phyloP scores from a whole-genome alignment of 2,888 invertebrate species.

The Meganola albula region DNA sequence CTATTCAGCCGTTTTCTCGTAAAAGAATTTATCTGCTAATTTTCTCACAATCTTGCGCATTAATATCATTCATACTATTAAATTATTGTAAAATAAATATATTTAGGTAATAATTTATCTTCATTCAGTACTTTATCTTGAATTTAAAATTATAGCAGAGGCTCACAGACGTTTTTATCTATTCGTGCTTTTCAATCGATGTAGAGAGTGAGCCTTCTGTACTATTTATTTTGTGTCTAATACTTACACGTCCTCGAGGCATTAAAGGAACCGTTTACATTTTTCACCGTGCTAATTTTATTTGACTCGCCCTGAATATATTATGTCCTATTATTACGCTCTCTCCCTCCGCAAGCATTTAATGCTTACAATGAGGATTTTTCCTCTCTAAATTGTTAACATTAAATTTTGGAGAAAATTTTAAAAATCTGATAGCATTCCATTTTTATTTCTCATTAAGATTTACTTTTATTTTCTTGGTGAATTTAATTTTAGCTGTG shows the following conservation, averaged over 20 bases:
- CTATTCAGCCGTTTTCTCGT: no score
- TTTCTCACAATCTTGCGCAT: no score
- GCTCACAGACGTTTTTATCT: no score
- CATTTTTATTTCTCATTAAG: constrained; percentile 62
- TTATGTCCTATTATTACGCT: constrained; percentile 72
- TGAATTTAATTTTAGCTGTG: constrained; percentile 36
- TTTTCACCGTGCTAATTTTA: constrained; percentile 78
- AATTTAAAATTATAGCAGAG: no score
- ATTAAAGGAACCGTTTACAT: constrained; percentile 73
- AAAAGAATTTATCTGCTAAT: no score
- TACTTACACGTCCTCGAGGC: constrained; percentile 68
- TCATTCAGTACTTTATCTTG: no score
- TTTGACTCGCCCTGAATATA: constrained; percentile 76
- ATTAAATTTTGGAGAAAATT: constrained; percentile 60
- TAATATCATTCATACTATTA: no score
- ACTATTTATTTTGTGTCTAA: no score
- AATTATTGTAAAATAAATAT: no score
- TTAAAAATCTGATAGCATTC: constrained; percentile 63
- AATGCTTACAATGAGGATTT: constrained; percentile 66
- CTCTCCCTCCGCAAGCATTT: constrained; percentile 59
- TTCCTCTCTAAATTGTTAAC: constrained; percentile 64
- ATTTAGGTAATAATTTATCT: no score
- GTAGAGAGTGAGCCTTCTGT: no score
- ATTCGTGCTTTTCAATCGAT: no score
- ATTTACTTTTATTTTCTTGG: constrained; percentile 47